Percentiles rank a stretch among this genome's conserved stretches.
Evolutionary conservation across 2,113 vertebrate species (phyloP).

Genomic region (Mus musculus): GRCm39 chrX:143159001-143159500

Average conservation of each 20-base stretch:
- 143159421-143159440: conserved; percentile 61
- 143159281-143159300: conserved; percentile 41
- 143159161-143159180: neutral
- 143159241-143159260: conserved; percentile 9
- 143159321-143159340: conserved; percentile 43
- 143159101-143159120: too few species aligned
- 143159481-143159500: conserved; percentile 54
- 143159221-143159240: neutral
- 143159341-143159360: conserved; percentile 49
- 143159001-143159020: neutral
- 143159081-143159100: neutral
- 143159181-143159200: neutral
- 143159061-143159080: neutral
- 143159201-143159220: conserved; percentile 27
- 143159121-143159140: neutral
- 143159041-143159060: neutral
- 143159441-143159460: conserved; percentile 66
- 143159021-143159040: neutral
- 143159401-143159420: conserved; percentile 66
- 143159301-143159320: conserved; percentile 36
- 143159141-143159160: neutral
- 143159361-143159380: conserved; percentile 46
- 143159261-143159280: conserved; percentile 34
- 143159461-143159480: conserved; percentile 65
- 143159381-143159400: conserved; percentile 54